Evolutionary conservation across 2,888 invertebrate genomes (phyloP).

Genomic region (Chaitophorus viminalis): DNA sequence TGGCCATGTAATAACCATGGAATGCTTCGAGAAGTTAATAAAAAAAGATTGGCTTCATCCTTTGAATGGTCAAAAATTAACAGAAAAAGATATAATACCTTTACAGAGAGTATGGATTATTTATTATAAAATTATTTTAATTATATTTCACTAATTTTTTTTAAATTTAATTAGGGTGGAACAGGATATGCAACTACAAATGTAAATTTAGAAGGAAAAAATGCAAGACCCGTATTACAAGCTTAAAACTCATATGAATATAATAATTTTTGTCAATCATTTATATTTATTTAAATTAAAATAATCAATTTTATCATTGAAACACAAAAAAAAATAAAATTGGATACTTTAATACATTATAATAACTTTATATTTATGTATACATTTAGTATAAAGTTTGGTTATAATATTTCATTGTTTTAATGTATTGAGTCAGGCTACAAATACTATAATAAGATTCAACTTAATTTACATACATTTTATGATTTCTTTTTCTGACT

Average conservation of each 20-base stretch:
- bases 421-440: not conserved
- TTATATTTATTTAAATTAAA: not conserved
- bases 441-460: not conserved
- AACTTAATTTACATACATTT: not conserved
- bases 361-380: not conserved
- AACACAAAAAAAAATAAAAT: not conserved
- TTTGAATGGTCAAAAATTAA: slow-evolving; percentile 82
- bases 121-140: not conserved
- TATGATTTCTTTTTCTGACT: not conserved
- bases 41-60: slow-evolving; percentile 98
- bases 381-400: not conserved
- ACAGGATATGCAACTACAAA: slow-evolving; percentile 94
- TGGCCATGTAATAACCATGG: slow-evolving; percentile 94
- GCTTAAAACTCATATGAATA: slow-evolving; percentile 70
- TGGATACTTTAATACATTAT: not conserved
- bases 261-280: not conserved
- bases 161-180: slow-evolving; percentile 78
- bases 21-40: slow-evolving; percentile 95
- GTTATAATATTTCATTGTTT: not conserved
- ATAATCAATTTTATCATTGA: not conserved
- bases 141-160: slow-evolving; percentile 61
- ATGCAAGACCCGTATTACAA: slow-evolving; percentile 84
- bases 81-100: slow-evolving; percentile 90
- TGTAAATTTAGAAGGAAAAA: slow-evolving; percentile 82
- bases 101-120: slow-evolving; percentile 78